Conservation (phyloP, 2,888 invertebrate genomes). For the Patella caerulea region DNA sequence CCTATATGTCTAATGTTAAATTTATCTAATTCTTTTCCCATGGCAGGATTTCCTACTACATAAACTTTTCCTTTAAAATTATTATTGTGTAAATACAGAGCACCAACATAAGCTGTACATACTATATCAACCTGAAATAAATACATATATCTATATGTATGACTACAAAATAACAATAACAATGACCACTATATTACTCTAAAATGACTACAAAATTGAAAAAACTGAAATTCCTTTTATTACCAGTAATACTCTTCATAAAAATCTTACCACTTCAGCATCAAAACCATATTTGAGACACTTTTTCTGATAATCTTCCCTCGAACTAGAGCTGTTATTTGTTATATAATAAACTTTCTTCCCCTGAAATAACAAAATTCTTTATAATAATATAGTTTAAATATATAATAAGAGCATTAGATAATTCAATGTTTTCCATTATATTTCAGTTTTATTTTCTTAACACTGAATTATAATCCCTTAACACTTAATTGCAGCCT, state of each 20-base stretch:
- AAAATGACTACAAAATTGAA: too few relatives aligned
- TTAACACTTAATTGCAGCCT: too few relatives aligned
- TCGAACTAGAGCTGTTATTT: constrained; percentile 90
- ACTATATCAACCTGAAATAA: constrained; percentile 82
- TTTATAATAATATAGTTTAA: background rate
- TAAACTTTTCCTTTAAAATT: constrained; percentile 86
- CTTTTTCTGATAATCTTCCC: constrained; percentile 84
- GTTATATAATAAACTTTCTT: constrained; percentile 90
- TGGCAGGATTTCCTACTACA: constrained; percentile 85
- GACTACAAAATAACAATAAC: too few relatives aligned
- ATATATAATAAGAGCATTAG: too few relatives aligned
- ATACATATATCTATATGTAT: background rate
- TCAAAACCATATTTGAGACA: constrained; percentile 82
- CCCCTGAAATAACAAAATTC: constrained; percentile 72
- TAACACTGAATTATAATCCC: too few relatives aligned
- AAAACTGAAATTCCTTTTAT: too few relatives aligned
- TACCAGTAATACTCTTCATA: too few relatives aligned
- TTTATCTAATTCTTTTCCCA: constrained; percentile 86
- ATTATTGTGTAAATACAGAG: constrained; percentile 83
- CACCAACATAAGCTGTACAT: constrained; percentile 84
- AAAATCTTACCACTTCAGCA: constrained; percentile 71
- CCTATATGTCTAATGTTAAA: constrained; percentile 83
- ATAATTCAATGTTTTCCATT: too few relatives aligned
- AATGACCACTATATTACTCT: too few relatives aligned
- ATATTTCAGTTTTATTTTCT: too few relatives aligned